Percentiles rank a stretch among this genome's conserved stretches.
Conservation (phyloP, 2,797 vertebrate genomes). For the Pogoniulus pusillus region DNA sequence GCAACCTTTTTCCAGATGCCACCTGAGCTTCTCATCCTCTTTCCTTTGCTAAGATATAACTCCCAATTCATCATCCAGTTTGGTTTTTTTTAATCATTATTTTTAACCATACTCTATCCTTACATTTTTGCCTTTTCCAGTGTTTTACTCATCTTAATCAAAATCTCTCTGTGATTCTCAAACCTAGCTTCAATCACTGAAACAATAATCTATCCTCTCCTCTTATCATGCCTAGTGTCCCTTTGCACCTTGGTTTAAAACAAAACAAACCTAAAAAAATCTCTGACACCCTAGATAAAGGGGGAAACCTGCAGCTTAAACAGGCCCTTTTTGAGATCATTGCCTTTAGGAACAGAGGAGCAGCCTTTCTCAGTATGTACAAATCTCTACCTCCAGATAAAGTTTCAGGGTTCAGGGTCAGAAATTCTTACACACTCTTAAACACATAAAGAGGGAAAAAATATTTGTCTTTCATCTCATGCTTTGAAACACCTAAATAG, state of each 20-base stretch:
- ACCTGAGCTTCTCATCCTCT: background rate
- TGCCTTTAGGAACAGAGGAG: background rate
- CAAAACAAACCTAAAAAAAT: background rate
- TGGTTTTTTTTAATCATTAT: background rate
- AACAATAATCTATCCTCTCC: background rate
- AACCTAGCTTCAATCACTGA: background rate
- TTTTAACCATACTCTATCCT: background rate
- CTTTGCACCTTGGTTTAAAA: background rate
- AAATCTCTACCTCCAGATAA: background rate
- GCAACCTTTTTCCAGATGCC: background rate
- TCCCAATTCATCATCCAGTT: background rate
- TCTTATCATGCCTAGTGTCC: background rate
- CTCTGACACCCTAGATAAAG: background rate
- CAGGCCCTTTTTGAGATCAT: background rate
- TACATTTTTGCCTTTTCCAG: background rate
- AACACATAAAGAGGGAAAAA: background rate
- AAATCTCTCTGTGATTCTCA: background rate
- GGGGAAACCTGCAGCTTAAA: background rate
- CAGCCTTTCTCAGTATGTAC: background rate
- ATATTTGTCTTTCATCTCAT: constrained; percentile 3
- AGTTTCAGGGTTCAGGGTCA: background rate
- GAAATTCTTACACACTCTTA: background rate
- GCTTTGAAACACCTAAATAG: constrained; percentile 21
- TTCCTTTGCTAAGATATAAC: background rate
- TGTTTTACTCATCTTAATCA: background rate